Conservation (phyloP, 2,888 invertebrate genomes). For the Caenorhabditis sp. region DNA sequence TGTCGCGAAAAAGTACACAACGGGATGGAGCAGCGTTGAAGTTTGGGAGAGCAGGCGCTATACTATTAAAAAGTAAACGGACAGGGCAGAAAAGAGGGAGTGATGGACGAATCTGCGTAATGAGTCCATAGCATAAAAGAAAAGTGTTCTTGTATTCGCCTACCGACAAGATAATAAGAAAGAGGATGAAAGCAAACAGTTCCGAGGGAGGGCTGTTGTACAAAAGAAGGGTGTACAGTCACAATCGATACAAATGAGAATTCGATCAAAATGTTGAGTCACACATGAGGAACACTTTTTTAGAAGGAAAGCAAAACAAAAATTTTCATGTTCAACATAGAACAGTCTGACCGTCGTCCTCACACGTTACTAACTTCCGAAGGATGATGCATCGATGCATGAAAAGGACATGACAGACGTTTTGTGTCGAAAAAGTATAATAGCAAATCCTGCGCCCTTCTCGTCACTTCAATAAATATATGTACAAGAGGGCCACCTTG, state of each 20-base stretch:
- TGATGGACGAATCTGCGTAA: slow-evolving; percentile 29
- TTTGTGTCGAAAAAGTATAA: slow-evolving; percentile 32
- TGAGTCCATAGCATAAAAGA: slow-evolving; percentile 40
- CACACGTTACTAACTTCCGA: slow-evolving; percentile 39
- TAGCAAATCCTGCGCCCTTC: slow-evolving; percentile 31
- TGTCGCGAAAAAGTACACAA: slow-evolving; percentile 39
- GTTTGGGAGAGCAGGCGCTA: slow-evolving; percentile 3
- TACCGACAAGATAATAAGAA: not conserved
- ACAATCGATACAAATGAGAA: too few relatives aligned
- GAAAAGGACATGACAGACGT: slow-evolving; percentile 19
- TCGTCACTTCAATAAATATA: slow-evolving; percentile 42
- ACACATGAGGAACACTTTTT: too few relatives aligned
- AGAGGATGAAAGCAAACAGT: slow-evolving; percentile 20
- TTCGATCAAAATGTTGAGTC: too few relatives aligned
- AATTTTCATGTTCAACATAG: not conserved
- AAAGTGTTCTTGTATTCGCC: slow-evolving; percentile 9
- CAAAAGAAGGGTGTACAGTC: slow-evolving; percentile 6
- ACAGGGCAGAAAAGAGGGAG: slow-evolving; percentile 1
- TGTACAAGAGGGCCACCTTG: slow-evolving; percentile 43
- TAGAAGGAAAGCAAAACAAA: not conserved
- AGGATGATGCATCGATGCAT: slow-evolving; percentile 47
- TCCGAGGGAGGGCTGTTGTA: slow-evolving; percentile 9
- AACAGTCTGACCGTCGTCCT: not conserved
- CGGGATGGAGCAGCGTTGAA: slow-evolving; percentile 10
- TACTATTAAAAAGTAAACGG: slow-evolving; percentile 32